Conservation (phyloP, 2,888 invertebrate species). For the Torymus auratus region DNA sequence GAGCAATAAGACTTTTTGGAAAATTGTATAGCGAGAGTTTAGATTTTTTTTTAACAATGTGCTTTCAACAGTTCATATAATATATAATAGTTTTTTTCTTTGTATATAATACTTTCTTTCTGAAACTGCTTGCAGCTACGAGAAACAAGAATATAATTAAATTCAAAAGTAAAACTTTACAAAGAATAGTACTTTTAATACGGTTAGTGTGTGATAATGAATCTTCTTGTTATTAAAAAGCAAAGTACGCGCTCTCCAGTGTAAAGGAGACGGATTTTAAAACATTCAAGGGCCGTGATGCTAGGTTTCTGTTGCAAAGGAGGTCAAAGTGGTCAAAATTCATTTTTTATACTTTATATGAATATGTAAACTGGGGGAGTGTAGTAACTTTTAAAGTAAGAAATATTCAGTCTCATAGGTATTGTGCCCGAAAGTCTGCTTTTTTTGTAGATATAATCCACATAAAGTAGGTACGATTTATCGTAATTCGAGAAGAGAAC, state of each 20-base stretch:
- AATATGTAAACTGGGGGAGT: background rate
- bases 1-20: too few species aligned
- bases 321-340: conserved; percentile 2
- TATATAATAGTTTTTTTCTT: too few species aligned
- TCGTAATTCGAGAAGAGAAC: background rate
- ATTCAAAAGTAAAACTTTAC: too few species aligned
- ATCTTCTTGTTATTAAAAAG: background rate
- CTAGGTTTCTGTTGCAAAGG: background rate
- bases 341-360: background rate
- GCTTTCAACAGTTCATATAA: too few species aligned
- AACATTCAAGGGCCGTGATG: background rate
- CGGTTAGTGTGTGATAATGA: conserved; percentile 2
- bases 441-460: too few species aligned
- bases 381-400: background rate
- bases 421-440: background rate
- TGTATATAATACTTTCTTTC: too few species aligned
- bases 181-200: background rate
- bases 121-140: too few species aligned
- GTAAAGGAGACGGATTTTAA: background rate
- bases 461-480: background rate
- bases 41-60: too few species aligned
- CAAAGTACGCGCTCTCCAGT: too few species aligned
- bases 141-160: too few species aligned
- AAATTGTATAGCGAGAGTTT: too few species aligned
- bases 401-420: background rate